These are phyloP conservation scores for Sapajus apella DNA, from an alignment of 2,113 vertebrate genomes.

Conservation along the genomic window DNA sequence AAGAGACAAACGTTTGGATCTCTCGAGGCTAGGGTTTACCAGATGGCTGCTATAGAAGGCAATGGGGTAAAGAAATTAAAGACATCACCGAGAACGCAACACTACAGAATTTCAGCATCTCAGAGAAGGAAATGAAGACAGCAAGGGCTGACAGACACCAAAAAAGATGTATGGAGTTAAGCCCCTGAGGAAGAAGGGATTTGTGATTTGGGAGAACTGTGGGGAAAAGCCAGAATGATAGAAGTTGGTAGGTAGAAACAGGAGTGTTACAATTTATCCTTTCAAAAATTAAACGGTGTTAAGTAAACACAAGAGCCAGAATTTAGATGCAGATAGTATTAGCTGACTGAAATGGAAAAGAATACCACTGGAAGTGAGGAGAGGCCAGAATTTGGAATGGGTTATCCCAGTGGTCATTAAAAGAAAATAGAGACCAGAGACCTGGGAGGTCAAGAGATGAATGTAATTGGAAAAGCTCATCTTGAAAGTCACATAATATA, in stretches of 20 bases:
- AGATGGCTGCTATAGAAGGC: not conserved
- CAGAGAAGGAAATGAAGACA: not conserved
- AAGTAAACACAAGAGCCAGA: not conserved
- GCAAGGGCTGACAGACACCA: not conserved
- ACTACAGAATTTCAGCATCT: not conserved
- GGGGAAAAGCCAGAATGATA: not conserved
- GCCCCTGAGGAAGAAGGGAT: not conserved
- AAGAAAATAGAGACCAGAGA: not conserved
- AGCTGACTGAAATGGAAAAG: not conserved
- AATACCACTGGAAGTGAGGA: not conserved
- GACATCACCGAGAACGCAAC: not conserved
- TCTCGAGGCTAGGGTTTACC: not conserved
- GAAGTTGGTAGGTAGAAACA: not conserved
- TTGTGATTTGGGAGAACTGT: not conserved
- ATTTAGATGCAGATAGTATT: not conserved
- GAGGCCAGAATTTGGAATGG: not conserved
- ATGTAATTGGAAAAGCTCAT: not conserved
- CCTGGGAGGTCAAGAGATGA: not conserved
- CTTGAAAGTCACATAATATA: not conserved
- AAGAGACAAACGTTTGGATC: not conserved
- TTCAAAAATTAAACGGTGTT: conserved; percentile 1
- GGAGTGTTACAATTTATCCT: not conserved
- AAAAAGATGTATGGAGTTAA: not conserved
- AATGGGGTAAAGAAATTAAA: not conserved
- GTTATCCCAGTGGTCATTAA: not conserved